These are phyloP conservation scores for Mesembrinibis cayennensis DNA, from an alignment of 2,113 vertebrate genomes.

Conservation along the genomic window DNA sequence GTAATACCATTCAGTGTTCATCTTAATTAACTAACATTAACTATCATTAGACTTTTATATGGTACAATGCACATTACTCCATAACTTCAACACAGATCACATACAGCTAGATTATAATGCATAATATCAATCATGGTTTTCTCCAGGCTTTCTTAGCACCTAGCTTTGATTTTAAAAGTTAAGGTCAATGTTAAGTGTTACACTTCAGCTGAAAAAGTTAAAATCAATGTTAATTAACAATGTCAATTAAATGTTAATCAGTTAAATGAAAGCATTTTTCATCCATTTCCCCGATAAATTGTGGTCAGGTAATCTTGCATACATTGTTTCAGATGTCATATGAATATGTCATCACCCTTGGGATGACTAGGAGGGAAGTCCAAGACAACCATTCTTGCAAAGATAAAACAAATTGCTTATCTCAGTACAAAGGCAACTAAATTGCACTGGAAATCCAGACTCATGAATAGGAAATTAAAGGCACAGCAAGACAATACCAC, in stretches of 20 bases:
- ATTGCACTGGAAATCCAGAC: constrained; percentile 28
- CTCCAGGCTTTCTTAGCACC: constrained; percentile 67
- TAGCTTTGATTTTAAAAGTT: constrained; percentile 77
- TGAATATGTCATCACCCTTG: constrained; percentile 47
- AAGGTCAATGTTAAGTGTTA: constrained; percentile 79
- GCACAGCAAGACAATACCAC: neutral
- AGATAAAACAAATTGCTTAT: constrained; percentile 64
- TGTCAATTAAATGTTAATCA: constrained; percentile 82
- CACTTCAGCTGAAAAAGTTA: constrained; percentile 75
- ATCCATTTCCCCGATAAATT: constrained; percentile 69
- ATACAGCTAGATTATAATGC: constrained; percentile 71
- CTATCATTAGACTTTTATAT: constrained; percentile 81
- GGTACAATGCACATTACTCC: constrained; percentile 79
- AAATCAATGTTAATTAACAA: constrained; percentile 79
- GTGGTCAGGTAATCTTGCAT: constrained; percentile 68
- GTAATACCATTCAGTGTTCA: constrained; percentile 75
- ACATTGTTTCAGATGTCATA: constrained; percentile 64
- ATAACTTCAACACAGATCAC: constrained; percentile 71
- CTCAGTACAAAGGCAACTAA: constrained; percentile 14
- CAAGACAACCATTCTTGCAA: constrained; percentile 11
- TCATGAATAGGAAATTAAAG: constrained; percentile 27
- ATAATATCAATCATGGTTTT: constrained; percentile 77
- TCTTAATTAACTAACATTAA: constrained; percentile 83
- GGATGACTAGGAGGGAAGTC: constrained; percentile 23
- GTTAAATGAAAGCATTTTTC: constrained; percentile 80